Conservation (phyloP, 2,888 invertebrate genomes). For the Cephalotes varians region DNA sequence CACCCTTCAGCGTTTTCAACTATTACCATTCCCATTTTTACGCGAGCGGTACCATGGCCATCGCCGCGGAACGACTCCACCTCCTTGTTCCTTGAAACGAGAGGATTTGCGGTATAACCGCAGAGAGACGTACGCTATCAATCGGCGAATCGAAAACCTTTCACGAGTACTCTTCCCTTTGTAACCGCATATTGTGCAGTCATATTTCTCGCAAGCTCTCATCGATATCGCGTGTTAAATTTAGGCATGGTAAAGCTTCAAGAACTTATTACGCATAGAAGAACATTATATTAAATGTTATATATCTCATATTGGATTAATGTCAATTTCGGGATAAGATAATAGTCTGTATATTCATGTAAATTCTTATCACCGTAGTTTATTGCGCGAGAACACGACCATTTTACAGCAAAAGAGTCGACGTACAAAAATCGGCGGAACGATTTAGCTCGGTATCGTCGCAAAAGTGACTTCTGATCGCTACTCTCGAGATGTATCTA, state of each 20-base stretch:
- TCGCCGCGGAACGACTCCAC: constrained; percentile 58
- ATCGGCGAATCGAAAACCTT: constrained; percentile 58
- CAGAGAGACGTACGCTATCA: constrained; percentile 57
- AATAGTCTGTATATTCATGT: neutral
- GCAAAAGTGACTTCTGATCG: constrained; percentile 72
- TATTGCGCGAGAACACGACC: neutral
- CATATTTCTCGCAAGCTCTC: constrained; percentile 43
- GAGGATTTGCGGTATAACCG: constrained; percentile 63
- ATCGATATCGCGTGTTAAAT: constrained; percentile 38
- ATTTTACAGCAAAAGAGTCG: constrained; percentile 43
- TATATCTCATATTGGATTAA: neutral
- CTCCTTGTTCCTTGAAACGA: constrained; percentile 60
- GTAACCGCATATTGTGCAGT: constrained; percentile 55
- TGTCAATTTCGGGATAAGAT: neutral
- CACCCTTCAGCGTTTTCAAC: constrained; percentile 46
- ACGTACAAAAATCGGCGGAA: constrained; percentile 31
- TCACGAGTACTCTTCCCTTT: constrained; percentile 47
- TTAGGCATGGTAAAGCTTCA: neutral
- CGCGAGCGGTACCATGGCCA: constrained; percentile 52
- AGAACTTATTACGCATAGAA: neutral
- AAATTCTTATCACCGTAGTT: neutral
- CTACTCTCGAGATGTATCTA: constrained; percentile 71
- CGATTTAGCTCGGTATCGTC: constrained; percentile 11
- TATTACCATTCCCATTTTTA: constrained; percentile 55
- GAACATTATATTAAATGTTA: constrained; percentile 16